phyloP scores from a whole-genome alignment of 1,140 invertebrate species.

The Eueides isabella region DNA sequence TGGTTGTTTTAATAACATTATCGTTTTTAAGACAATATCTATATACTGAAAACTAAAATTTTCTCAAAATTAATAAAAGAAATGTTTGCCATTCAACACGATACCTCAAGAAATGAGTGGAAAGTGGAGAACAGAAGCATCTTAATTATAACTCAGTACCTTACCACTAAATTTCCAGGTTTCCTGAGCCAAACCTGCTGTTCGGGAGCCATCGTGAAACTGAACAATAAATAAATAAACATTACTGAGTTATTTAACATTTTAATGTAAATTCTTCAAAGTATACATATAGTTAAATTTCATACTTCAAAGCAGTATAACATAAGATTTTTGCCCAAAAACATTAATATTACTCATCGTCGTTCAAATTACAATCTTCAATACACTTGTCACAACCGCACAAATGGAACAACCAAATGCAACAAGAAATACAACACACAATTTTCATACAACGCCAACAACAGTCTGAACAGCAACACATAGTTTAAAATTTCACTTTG shows the following conservation, averaged over 20 bases:
- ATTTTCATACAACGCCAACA: constrained; percentile 43
- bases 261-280: neutral
- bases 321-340: neutral
- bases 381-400: constrained; percentile 43
- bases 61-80: too few species aligned
- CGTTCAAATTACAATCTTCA: constrained; percentile 32
- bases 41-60: too few species aligned
- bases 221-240: neutral
- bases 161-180: too few species aligned
- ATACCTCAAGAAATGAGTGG: too few species aligned
- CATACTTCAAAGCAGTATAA: too few species aligned
- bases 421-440: constrained; percentile 47
- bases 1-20: too few species aligned
- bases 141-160: too few species aligned
- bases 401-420: constrained; percentile 40
- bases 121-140: too few species aligned
- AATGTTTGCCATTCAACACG: too few species aligned
- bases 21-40: too few species aligned
- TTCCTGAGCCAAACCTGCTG: too few species aligned
- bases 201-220: too few species aligned
- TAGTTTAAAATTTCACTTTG: neutral
- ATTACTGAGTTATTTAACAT: neutral
- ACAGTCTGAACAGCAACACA: constrained; percentile 44
- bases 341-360: constrained; percentile 8
- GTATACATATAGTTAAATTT: neutral